Evolutionary conservation across 2,113 vertebrate genomes (phyloP).

Genomic region (Cariama cristata): DNA sequence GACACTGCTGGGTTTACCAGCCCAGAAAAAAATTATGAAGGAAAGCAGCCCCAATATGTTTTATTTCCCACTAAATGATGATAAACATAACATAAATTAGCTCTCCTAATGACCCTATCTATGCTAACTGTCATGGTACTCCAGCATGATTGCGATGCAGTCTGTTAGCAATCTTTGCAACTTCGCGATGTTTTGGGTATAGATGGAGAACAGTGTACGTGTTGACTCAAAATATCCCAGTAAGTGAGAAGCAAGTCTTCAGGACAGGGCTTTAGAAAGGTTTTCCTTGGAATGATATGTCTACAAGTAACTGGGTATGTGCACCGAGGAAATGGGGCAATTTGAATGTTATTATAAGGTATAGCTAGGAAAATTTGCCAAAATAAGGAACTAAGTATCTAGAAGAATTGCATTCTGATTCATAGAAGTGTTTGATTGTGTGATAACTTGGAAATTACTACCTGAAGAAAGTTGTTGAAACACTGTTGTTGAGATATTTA

Average conservation of each 20-base stretch:
- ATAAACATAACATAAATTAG: neutral
- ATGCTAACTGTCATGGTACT: neutral
- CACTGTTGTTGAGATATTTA: neutral
- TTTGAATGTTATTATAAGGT: neutral
- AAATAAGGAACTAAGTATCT: neutral
- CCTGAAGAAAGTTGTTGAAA: neutral
- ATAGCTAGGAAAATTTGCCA: neutral
- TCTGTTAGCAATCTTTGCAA: neutral
- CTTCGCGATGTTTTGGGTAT: neutral
- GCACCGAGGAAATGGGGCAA: neutral
- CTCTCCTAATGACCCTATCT: neutral
- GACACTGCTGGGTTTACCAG: neutral
- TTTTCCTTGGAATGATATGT: neutral
- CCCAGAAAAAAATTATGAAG: neutral
- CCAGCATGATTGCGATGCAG: rapidly evolving
- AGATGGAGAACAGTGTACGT: neutral
- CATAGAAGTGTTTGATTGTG: neutral
- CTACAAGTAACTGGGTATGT: neutral
- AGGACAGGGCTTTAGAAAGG: neutral
- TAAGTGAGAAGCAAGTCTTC: neutral
- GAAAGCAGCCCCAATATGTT: neutral
- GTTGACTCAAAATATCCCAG: neutral
- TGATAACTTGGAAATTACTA: neutral
- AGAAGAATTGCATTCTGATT: neutral
- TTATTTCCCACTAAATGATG: neutral